Conservation (phyloP, 2,797 vertebrate genomes). For the Sparidentex hasta region DNA sequence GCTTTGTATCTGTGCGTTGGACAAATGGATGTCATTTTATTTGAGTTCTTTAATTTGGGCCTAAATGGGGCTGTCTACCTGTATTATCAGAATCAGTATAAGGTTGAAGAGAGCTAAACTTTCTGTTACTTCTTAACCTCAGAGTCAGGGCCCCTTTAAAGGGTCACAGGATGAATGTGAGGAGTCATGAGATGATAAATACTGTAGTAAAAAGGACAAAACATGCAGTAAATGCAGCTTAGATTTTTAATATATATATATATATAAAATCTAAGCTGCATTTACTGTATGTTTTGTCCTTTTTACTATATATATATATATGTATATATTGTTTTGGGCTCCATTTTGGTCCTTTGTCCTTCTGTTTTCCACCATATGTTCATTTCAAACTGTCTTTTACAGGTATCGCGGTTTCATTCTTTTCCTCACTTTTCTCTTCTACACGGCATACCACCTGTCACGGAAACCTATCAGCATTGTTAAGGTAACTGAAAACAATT, state of each 20-base stretch:
- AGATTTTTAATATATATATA: no score
- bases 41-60: no score
- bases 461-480: conserved; percentile 98
- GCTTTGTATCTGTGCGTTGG: no score
- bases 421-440: conserved; percentile 94
- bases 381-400: conserved; percentile 1
- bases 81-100: no score
- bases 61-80: no score
- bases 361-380: not conserved
- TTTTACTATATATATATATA: no score
- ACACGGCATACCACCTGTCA: conserved; percentile 95
- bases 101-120: not conserved
- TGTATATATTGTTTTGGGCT: not conserved
- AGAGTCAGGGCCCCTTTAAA: not conserved
- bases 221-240: not conserved
- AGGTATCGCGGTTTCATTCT: conserved; percentile 94
- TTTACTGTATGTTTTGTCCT: no score
- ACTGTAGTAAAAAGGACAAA: not conserved
- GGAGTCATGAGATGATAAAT: not conserved
- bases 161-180: not conserved
- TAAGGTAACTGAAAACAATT: conserved; percentile 87
- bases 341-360: not conserved
- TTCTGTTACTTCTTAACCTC: not conserved
- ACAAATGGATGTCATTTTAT: no score
- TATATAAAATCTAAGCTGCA: no score